Conservation (phyloP, 2,797 vertebrate genomes). For the Malacoraja senta region DNA sequence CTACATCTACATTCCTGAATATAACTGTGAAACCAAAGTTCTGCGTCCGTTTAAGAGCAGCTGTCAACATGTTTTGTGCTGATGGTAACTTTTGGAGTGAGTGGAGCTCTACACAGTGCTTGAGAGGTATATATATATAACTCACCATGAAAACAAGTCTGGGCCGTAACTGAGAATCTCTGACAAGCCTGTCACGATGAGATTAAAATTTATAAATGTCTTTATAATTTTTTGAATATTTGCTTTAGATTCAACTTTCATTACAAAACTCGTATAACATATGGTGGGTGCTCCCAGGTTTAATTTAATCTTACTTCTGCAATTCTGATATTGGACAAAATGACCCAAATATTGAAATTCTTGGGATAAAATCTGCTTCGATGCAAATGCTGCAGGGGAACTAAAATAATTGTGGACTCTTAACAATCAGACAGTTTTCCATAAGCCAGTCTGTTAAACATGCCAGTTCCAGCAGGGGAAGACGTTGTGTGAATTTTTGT, state of each 20-base stretch:
- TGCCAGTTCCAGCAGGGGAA: background rate
- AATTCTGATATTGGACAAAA: background rate
- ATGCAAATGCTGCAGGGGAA: background rate
- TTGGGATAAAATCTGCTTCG: background rate
- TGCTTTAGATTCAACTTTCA: background rate
- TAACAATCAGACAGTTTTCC: background rate
- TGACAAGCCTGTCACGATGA: background rate
- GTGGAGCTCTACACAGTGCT: slow-evolving; percentile 54
- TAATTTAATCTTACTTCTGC: background rate
- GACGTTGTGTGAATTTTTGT: background rate
- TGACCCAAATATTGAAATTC: background rate
- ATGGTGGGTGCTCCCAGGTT: too few species aligned
- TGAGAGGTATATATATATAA: slow-evolving; percentile 33
- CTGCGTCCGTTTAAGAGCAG: slow-evolving; percentile 56
- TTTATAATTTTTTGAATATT: background rate
- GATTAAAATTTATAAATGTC: background rate
- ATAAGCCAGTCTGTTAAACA: too few species aligned
- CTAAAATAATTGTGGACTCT: background rate
- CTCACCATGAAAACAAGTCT: background rate
- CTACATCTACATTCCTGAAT: slow-evolving; percentile 41
- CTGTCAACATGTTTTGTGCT: slow-evolving; percentile 56
- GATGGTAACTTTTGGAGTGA: slow-evolving; percentile 63
- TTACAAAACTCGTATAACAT: background rate
- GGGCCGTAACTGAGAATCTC: background rate
- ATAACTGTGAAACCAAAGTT: slow-evolving; percentile 40